phyloP scores from a whole-genome alignment of 2,113 vertebrate species.

The Furnarius figulus region DNA sequence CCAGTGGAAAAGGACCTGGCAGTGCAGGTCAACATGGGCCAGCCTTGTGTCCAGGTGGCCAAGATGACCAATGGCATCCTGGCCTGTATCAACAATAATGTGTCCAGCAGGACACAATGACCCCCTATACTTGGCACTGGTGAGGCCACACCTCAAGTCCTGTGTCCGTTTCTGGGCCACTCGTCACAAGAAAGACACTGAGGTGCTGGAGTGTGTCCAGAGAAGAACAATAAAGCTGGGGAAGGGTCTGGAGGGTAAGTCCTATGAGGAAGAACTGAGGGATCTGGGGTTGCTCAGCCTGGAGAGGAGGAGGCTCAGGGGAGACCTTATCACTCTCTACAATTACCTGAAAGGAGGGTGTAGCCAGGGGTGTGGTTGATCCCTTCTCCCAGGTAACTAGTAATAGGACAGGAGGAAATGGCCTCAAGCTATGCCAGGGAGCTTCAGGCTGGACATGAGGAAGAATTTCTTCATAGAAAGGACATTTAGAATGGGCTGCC shows the following conservation, averaged over 20 bases:
- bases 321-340: background rate
- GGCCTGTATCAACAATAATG: background rate
- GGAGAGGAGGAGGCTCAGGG: background rate
- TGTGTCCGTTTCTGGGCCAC: background rate
- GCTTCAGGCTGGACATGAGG: background rate
- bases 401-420: background rate
- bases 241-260: background rate
- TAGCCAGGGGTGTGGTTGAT: rapidly evolving
- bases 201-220: background rate
- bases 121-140: background rate
- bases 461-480: background rate
- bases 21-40: background rate
- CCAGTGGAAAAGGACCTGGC: background rate
- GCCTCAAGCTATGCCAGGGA: background rate
- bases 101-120: background rate
- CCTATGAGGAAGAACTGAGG: background rate
- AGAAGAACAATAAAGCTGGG: background rate
- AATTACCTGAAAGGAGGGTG: background rate
- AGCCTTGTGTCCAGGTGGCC: background rate
- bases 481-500: background rate
- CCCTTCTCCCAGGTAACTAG: background rate
- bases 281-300: background rate
- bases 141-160: background rate
- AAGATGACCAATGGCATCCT: background rate
- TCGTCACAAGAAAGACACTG: background rate